Base-by-base conservation (phyloP, 1,140 invertebrate genomes). In the Caenorhabditis remanei region DNA sequence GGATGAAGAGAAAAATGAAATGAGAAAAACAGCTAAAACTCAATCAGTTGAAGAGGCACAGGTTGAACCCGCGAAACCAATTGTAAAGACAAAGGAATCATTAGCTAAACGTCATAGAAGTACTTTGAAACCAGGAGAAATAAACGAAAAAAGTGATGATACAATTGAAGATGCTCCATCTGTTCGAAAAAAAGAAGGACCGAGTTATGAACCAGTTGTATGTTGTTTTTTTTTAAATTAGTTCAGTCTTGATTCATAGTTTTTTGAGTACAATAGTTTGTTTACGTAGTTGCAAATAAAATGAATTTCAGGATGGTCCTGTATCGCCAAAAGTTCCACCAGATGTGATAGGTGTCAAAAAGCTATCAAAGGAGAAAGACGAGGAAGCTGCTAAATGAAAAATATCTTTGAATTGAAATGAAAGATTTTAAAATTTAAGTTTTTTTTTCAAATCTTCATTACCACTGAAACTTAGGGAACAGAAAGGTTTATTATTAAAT, bases 101-200 rank as follows among this genome's bases (percentile, higher is more conserved):
- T 63, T 24, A 32, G 61, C 61, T 32, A 21, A 40, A 13, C 61
- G 61, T 32, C 61, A 32, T 63, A 21, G 61, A 32, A 32, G 32
- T 63, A 3, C 21, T 21, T 1, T 63, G 24, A 32, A 32, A 13
- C 61, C 61, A 2, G 61, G 61, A 63, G 61, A 63, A 63, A 14
- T 63, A 24, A 63, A 63, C 32, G 61, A 63, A 32, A 40, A 40
- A 9, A 63, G 61, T 63, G 61, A 63, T 32, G 61, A 63, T 32
- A 63, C 61, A 40, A 63, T 63, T 63, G 61, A 63, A 63, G 61
- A 63, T 63, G 61, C 61, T 32, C 61, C 61, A 63, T 63, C 61
- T 13, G 61, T 63, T 32, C 3, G 61, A 9, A 63, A 63, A 32
- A 63, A 8, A 63, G 61, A 63, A 32, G 61, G 61, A 21, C 61